Conservation (phyloP, 1,140 invertebrate genomes). For the Amyelois transitella region DNA sequence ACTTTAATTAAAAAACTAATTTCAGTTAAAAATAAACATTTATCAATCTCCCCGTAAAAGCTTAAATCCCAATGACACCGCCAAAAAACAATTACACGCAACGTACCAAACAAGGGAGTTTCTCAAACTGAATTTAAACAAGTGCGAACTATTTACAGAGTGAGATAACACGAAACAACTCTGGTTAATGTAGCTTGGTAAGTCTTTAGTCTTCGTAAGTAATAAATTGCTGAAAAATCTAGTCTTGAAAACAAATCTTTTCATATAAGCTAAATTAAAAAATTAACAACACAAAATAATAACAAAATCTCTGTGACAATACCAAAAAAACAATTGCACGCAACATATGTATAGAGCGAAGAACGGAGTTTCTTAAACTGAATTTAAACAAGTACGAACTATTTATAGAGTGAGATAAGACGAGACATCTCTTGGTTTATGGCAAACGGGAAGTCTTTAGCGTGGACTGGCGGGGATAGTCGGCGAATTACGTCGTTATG, state of each 20-base stretch:
- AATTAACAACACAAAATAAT: no score
- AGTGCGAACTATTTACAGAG: conserved; percentile 26
- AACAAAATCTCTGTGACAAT: no score
- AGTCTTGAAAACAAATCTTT: no score
- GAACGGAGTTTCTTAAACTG: not conserved
- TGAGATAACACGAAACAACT: conserved; percentile 30
- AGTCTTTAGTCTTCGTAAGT: no score
- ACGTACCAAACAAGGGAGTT: not conserved
- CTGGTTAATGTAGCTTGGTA: conserved; percentile 33
- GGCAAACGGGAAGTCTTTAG: conserved; percentile 35
- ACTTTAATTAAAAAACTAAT: no score
- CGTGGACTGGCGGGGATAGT: conserved; percentile 18
- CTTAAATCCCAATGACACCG: no score
- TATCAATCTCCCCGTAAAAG: no score
- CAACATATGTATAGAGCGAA: not conserved
- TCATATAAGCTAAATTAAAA: no score
- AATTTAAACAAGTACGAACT: conserved; percentile 10
- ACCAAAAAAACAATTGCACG: not conserved
- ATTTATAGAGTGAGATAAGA: conserved; percentile 34
- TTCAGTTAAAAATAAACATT: no score
- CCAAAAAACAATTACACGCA: not conserved
- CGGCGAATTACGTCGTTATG: conserved; percentile 37
- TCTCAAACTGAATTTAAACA: not conserved
- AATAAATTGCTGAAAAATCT: no score
- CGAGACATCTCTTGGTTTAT: conserved; percentile 37